A percentile compares a stretch with the other conserved stretches of the same genome.
These are phyloP conservation scores for Pachypsylla venusta DNA, from an alignment of 1,140 invertebrate genomes.

Conservation along the genomic window DNA sequence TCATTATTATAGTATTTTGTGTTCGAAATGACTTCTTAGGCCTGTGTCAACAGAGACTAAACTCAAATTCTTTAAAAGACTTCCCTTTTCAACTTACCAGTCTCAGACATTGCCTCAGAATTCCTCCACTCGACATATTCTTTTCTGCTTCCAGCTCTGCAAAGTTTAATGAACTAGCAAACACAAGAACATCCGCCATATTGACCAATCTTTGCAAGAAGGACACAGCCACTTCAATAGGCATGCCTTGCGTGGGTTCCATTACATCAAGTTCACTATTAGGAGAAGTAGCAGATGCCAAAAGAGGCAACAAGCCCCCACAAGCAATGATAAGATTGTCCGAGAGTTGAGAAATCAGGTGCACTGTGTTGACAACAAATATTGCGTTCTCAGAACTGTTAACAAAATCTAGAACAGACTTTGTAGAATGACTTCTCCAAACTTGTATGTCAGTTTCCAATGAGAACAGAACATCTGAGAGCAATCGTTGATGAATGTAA, in stretches of 20 bases:
- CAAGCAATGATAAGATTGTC: constrained; percentile 99
- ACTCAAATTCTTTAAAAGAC: no score
- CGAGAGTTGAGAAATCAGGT: constrained; percentile 94
- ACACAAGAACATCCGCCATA: constrained; percentile 96
- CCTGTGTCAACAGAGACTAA: no score
- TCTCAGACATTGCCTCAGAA: constrained; percentile 87
- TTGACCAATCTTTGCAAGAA: constrained; percentile 93
- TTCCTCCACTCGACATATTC: constrained; percentile 99
- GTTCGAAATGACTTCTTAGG: no score
- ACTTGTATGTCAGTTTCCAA: constrained; percentile 96
- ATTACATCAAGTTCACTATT: constrained; percentile 98
- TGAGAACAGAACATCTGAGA: constrained; percentile 93
- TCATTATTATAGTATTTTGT: no score
- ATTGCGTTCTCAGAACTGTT: constrained; percentile 96
- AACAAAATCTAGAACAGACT: constrained; percentile 94
- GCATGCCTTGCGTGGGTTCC: constrained; percentile 96
- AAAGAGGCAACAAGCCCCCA: constrained; percentile 85
- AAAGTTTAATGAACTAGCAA: constrained; percentile 93
- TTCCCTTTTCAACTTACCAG: constrained; percentile 70
- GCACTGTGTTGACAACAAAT: constrained; percentile 98
- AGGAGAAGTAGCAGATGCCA: constrained; percentile 95
- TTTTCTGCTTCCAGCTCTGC: constrained; percentile 97
- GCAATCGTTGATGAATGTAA: constrained; percentile 88
- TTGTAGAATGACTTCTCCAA: constrained; percentile 73
- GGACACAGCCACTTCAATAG: constrained; percentile 90